These are phyloP conservation scores for Mico argentatus DNA, from an alignment of 2,797 vertebrate species.

Conservation along the genomic window DNA sequence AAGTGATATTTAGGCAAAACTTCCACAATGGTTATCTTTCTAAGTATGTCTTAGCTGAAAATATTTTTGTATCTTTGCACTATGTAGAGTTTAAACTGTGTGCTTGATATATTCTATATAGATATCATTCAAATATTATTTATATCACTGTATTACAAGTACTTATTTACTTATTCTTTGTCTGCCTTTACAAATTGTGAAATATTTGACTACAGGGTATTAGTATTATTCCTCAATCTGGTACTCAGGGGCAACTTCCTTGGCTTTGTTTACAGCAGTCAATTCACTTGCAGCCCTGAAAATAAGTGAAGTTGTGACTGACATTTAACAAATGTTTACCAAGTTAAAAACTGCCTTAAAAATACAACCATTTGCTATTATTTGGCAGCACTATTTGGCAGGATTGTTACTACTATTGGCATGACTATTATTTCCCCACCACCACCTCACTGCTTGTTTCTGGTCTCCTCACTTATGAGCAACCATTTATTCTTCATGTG, in stretches of 20 bases:
- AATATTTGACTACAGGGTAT: not conserved
- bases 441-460: not conserved
- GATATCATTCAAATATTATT: not conserved
- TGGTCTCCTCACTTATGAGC: not conserved
- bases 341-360: not conserved
- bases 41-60: not conserved
- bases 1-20: not conserved
- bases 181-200: not conserved
- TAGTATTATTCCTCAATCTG: not conserved
- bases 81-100: not conserved
- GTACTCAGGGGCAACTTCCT: not conserved
- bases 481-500: not conserved
- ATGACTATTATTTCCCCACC: not conserved
- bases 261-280: conserved; percentile 14
- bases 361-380: not conserved
- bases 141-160: not conserved
- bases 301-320: conserved; percentile 21
- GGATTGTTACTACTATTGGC: not conserved
- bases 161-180: not conserved
- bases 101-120: not conserved
- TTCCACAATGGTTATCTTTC: not conserved
- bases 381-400: not conserved
- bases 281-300: not conserved
- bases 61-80: not conserved
- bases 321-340: conserved; percentile 25